Evolutionary conservation across 2,888 invertebrate species (phyloP), one percentile per base, ranked within the genome.

Genomic region (Eupithecia pulchellata): DNA sequence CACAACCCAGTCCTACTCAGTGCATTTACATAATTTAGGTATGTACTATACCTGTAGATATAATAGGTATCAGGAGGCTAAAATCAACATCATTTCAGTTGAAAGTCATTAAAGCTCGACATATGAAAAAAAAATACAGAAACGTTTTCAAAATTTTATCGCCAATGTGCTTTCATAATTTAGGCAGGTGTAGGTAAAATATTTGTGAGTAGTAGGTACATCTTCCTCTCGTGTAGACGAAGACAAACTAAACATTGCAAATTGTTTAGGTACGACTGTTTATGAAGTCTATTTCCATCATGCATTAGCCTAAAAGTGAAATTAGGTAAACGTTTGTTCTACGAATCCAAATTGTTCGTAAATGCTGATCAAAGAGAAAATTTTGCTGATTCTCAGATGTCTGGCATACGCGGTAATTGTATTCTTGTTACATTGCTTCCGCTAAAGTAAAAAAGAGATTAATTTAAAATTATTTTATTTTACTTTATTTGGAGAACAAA

Each of bases 311-410:
- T 25, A 4, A 52, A 25, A 52, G 25, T 13, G 11, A 52, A 25
- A 52, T 52, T 47, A 52, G 52, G 52, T 25, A 25, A 52, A 52
- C 52, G 52, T 25, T 52, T 52, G 52, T 52, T 52, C 52, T 13
- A 13, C 20, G 52, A 25, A 52, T 52, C 11, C 52, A 25, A 25
- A 52, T 9, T 25, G 52, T 11, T 52, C 25, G 20, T 25, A 52
- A 4, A 52, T 52, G 11, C 25, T 25, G 25, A 52, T 52, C 52
- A 52, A 52, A 52, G 52, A 52, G 20, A 25, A 25, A 20, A 52
- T 52, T 52, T 52, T 25, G 52, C 11, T 25, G 1, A 25, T 25
- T 13, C 25, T 4, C 13, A 52, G 13, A 25, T 20, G 52, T 11
- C 52, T 11, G 20, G 52, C 25, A 25, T 25, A 13, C 1, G 25